Evolutionary conservation across 2,888 invertebrate species (phyloP).

Genomic region (Parthenolecanium corni): DNA sequence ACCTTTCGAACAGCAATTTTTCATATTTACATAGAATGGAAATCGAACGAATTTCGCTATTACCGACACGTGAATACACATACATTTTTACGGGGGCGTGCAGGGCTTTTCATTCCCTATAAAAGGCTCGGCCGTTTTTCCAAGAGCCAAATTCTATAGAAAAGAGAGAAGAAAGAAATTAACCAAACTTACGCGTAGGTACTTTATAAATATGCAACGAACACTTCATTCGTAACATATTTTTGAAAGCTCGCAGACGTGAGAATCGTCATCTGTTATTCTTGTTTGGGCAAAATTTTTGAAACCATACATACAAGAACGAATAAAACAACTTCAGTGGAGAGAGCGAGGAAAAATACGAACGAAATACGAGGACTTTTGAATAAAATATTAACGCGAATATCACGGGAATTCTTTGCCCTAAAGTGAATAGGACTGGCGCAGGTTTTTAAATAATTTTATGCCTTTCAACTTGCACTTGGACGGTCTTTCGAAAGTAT

Average conservation of each 20-base stretch:
- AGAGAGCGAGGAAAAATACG: background rate
- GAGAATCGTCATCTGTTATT: conserved; percentile 26
- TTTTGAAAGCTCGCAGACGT: conserved; percentile 11
- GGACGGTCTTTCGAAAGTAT: conserved; percentile 6
- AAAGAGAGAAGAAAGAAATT: conserved; percentile 5
- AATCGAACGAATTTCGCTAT: too few species aligned
- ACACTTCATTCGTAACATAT: conserved; percentile 25
- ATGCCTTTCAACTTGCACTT: background rate
- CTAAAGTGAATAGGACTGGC: too few species aligned
- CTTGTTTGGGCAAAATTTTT: background rate
- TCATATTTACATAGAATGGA: too few species aligned
- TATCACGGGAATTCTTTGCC: conserved; percentile 15
- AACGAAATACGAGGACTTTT: conserved; percentile 15
- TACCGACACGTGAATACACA: too few species aligned
- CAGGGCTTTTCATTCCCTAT: too few species aligned
- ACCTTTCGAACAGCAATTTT: too few species aligned
- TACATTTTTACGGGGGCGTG: too few species aligned
- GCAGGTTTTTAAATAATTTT: background rate
- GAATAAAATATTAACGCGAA: conserved; percentile 18
- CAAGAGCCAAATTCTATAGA: too few species aligned
- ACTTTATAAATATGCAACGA: conserved; percentile 29
- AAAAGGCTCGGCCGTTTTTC: too few species aligned
- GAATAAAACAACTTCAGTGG: conserved; percentile 11
- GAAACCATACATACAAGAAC: background rate
- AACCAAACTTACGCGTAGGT: conserved; percentile 24